Evolutionary conservation across 2,888 invertebrate species (phyloP), one percentile per base, ranked within the genome.

Genomic region (Coelopa pilipes): DNA sequence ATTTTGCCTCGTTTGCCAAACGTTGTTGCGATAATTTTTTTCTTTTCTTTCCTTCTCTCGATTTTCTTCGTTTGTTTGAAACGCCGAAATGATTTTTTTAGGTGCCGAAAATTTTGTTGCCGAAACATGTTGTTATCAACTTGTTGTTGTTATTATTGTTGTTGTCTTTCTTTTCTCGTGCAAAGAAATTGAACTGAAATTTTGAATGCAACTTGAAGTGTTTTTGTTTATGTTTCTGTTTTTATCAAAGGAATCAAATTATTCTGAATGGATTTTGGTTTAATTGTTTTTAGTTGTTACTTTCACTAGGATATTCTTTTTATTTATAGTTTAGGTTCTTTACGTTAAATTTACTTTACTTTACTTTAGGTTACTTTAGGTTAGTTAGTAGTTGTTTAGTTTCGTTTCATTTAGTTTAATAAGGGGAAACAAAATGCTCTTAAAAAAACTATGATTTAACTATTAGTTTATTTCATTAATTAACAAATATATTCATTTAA

Each of bases 1-100:
- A 76, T 76, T 78, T 75, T 75, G 65, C 76, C 77, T 69, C 71
- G 60, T 78, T 80, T 80, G 78, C 82, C 82, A 83, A 83, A 82
- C 82, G 80, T 57, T 63, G 53, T 76, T 71, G 57, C 73, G 34
- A 34, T 34, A 55, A 57, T 17, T 74, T 55, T 74, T n/a, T n/a
- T n/a, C n/a, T n/a, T n/a, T n/a, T n/a, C n/a, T n/a, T n/a, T n/a
- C n/a, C n/a, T n/a, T n/a, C n/a, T 66, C 66, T 72, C 46, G 62
- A 24, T 69, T 68, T 70, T 60, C 19, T 59, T 72, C 70, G 24
- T 50, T 50, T 69, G 74, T 73, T 74, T 63, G 75, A 70, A 53
- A 74, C 74, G 63, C 34, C 72, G 76, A 79, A 78, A 81, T 73
- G 66, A 69, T 75, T 75, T 77, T 34, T 66, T 49, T 45, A 66